Evolutionary conservation across 1,140 invertebrate genomes (phyloP).

Genomic region (Drosophila tristis): DNA sequence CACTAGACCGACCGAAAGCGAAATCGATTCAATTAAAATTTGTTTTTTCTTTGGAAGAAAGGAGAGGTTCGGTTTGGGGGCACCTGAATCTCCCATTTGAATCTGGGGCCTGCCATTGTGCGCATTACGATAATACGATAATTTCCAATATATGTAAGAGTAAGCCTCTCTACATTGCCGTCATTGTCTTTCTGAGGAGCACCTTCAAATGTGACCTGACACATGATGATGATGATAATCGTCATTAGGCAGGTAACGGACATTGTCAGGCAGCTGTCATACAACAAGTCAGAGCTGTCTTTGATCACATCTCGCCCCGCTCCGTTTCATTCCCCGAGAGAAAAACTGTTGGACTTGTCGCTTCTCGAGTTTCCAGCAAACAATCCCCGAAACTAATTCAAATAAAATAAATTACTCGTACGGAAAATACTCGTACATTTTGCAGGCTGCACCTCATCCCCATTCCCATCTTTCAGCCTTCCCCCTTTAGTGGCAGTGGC

Average conservation of each 20-base stretch:
- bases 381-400: slow-evolving; percentile 47
- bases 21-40: slow-evolving; percentile 77
- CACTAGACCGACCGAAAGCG: slow-evolving; percentile 20
- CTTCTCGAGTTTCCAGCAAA: slow-evolving; percentile 58
- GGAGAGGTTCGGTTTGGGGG: slow-evolving; percentile 3
- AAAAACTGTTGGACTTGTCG: slow-evolving; percentile 53
- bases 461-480: not conserved
- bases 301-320: slow-evolving; percentile 1
- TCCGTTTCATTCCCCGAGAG: slow-evolving; percentile 28
- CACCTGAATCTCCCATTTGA: slow-evolving; percentile 29
- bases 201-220: slow-evolving; percentile 37
- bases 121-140: slow-evolving; percentile 70
- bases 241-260: slow-evolving; percentile 60
- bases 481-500: not conserved
- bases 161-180: slow-evolving; percentile 25
- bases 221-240: slow-evolving; percentile 58
- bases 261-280: slow-evolving; percentile 78
- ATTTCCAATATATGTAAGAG: slow-evolving; percentile 64
- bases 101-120: slow-evolving; percentile 50
- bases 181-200: slow-evolving; percentile 17
- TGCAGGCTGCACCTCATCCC: slow-evolving; percentile 43
- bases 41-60: slow-evolving; percentile 28
- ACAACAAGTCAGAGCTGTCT: slow-evolving; percentile 41
- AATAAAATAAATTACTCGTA: slow-evolving; percentile 41
- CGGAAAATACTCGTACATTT: slow-evolving; percentile 40